These are phyloP conservation scores for Hydrozoanthus gracilis DNA, from an alignment of 92 coral and sea anemone species.

Conservation along the genomic window DNA sequence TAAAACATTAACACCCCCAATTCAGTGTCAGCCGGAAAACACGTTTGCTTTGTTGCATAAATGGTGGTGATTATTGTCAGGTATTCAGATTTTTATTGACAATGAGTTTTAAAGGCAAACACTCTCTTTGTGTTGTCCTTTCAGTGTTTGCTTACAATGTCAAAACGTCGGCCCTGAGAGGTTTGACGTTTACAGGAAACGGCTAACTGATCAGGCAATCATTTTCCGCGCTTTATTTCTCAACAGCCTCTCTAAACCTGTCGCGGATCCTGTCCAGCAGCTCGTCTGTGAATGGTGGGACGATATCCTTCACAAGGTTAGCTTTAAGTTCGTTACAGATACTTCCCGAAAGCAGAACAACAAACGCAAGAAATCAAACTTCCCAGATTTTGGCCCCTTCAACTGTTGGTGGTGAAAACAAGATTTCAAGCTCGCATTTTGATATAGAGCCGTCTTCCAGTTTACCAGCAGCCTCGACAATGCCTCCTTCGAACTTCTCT, in stretches of 20 bases:
- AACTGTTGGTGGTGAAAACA: background rate
- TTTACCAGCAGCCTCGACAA: background rate
- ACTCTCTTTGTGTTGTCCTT: background rate
- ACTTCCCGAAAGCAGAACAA: constrained; percentile 6
- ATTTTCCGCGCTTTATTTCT: constrained; percentile 26
- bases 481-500: background rate
- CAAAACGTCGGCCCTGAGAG: background rate
- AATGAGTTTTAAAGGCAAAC: background rate
- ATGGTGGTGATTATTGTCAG: too few species aligned
- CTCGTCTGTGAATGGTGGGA: background rate
- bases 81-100: background rate
- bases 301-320: background rate
- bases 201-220: constrained; percentile 23
- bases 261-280: constrained; percentile 9
- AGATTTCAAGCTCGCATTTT: background rate
- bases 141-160: background rate
- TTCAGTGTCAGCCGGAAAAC: too few species aligned
- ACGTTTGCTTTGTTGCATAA: too few species aligned
- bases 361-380: constrained; percentile 15
- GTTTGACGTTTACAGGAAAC: background rate
- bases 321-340: background rate
- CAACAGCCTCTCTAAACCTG: constrained; percentile 30
- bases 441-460: background rate
- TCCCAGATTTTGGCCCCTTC: background rate
- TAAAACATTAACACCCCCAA: too few species aligned